Evolutionary conservation across 2,888 invertebrate genomes (phyloP), one percentile per base, ranked within the genome.

Genomic region (Teleogryllus oceanicus): DNA sequence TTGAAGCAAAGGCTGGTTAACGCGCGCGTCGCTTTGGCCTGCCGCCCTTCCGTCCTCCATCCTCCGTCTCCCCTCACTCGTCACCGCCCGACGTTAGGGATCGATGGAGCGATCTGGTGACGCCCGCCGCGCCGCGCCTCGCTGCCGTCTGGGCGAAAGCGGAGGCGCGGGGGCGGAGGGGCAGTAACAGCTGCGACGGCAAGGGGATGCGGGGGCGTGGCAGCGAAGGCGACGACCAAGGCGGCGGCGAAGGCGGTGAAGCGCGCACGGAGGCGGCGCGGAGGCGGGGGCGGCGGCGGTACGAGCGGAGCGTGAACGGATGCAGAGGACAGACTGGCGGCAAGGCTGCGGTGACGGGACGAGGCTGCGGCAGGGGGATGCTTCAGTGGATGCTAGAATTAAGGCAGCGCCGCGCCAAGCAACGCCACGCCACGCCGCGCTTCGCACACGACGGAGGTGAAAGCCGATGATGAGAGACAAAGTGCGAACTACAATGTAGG

Each of bases 91-190:
- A 8, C 62, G 62, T 16, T 13, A 16, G n/a, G 62, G 16, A 62
- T 62, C 62, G 62, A 62, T 62, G 62, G n/a, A 13, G 62, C 62
- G 62, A 62, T 62, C 62, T 62, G 62, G 62, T 62, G 62, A 62
- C 62, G 3, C 62, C 62, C 18, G 62, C 16, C 37, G 37, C 37
- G 5, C 37, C 37, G 37, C 37, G 37, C 37, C 37, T 37, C 4
- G 37, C 37, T 37, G 37, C 37, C 37, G 37, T 37, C 37, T 37
- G 8, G 37, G 8, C 13, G 13, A 13, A 62, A 5, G 62, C 13
- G 16, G 62, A 10, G n/a, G 62, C 16, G 62, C 16, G 62, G 16
- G n/a, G 62, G 13, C 1, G 62, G 16, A 0, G 16, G 16, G 16
- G 16, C 16, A 18, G 62, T 13, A n/a, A 3, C 16, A 10, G 62